These are phyloP conservation scores for Zaprionus kolodkinae DNA, from an alignment of 1,140 invertebrate genomes.

Conservation along the genomic window DNA sequence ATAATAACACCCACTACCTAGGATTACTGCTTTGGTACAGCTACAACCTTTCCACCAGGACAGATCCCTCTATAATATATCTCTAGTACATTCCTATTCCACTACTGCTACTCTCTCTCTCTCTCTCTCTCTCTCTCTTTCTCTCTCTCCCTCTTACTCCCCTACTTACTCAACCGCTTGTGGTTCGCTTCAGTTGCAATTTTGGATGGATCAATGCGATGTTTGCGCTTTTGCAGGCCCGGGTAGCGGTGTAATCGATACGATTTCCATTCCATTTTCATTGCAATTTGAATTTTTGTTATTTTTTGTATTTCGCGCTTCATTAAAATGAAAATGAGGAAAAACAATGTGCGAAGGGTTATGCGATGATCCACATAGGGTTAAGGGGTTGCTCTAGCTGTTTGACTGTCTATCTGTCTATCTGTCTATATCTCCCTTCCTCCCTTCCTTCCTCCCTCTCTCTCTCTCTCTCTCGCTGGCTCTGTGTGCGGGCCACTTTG, in stretches of 20 bases:
- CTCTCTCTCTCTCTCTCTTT: too few species aligned
- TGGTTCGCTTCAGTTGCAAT: neutral
- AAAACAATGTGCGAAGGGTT: constrained; percentile 52
- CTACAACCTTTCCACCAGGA: too few species aligned
- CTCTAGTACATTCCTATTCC: too few species aligned
- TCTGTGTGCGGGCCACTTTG: constrained; percentile 55
- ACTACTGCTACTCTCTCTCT: neutral
- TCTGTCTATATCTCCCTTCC: neutral
- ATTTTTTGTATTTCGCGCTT: constrained; percentile 67
- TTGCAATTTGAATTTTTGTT: constrained; percentile 36
- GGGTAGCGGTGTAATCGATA: constrained; percentile 66
- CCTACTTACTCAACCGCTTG: neutral
- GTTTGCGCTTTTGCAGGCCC: constrained; percentile 47
- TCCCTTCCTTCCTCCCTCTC: neutral
- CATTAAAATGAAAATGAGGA: constrained; percentile 77
- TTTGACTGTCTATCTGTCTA: too few species aligned
- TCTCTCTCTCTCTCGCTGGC: neutral
- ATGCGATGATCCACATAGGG: constrained; percentile 24
- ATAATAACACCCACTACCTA: too few species aligned
- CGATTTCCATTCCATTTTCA: constrained; percentile 66
- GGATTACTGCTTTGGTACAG: too few species aligned
- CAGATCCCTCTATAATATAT: too few species aligned
- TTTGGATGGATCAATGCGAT: neutral
- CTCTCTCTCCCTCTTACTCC: neutral
- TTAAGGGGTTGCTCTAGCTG: neutral